These are phyloP conservation scores for Whitmania pigra DNA, from an alignment of 1,140 invertebrate genomes.

Conservation along the genomic window DNA sequence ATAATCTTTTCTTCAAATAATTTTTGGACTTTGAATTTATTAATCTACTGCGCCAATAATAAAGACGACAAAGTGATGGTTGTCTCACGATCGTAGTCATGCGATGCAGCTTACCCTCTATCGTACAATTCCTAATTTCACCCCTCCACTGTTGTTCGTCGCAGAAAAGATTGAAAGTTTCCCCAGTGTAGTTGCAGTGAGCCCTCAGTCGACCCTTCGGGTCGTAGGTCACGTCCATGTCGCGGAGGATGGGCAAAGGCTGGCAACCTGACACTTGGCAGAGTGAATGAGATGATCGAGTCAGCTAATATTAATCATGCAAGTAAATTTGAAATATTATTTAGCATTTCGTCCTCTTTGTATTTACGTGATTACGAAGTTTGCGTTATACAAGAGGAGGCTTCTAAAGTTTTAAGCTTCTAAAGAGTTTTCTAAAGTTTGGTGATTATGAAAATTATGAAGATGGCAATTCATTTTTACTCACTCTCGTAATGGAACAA, in stretches of 20 bases:
- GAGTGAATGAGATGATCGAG: neutral
- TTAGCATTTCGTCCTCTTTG: too few species aligned
- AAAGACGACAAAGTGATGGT: too few species aligned
- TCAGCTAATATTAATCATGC: neutral
- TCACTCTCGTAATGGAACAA: neutral
- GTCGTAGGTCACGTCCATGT: conserved; percentile 4
- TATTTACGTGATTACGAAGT: too few species aligned
- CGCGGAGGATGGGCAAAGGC: neutral
- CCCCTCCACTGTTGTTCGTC: conserved; percentile 16
- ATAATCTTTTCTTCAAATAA: neutral
- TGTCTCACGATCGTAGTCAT: neutral
- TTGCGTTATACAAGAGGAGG: neutral
- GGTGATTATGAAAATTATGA: neutral
- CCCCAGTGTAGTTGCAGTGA: conserved; percentile 4
- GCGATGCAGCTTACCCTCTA: neutral
- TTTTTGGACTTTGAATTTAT: neutral
- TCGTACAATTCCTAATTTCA: conserved; percentile 13
- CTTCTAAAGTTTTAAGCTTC: neutral
- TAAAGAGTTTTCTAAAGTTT: too few species aligned
- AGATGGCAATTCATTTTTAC: neutral
- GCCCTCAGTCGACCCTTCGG: conserved; percentile 1
- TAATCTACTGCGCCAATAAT: neutral
- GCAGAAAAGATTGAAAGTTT: conserved; percentile 13
- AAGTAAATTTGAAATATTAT: too few species aligned
- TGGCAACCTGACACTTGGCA: neutral